Evolutionary conservation across 92 coral and sea anemone species (phyloP).

Genomic region (Plumapathes pennacea): DNA sequence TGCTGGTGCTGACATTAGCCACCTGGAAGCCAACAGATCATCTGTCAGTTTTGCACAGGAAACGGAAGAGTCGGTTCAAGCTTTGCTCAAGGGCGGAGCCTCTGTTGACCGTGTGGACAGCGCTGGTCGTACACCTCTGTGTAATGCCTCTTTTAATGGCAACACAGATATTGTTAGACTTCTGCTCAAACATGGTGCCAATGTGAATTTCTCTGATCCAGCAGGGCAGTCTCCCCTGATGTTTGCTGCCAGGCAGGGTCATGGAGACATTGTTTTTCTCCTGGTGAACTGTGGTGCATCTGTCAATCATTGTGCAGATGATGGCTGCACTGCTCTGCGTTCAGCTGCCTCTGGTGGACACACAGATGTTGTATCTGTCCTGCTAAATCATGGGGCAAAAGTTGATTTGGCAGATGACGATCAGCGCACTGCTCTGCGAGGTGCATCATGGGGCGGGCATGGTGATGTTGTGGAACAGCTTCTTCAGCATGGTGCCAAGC

Average conservation of each 20-base stretch:
- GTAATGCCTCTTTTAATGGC: conserved; percentile 93
- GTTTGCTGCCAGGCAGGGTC: conserved; percentile 94
- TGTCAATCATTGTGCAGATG: conserved; percentile 77
- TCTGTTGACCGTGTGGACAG: conserved; percentile 82
- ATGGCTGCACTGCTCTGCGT: conserved; percentile 93
- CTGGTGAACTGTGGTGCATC: conserved; percentile 96
- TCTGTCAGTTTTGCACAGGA: conserved; percentile 59
- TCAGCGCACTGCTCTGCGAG: conserved; percentile 91
- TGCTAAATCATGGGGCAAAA: conserved; percentile 80
- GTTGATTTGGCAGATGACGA: conserved; percentile 93
- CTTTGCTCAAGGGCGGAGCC: conserved; percentile 62
- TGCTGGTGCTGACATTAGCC: conserved; percentile 73
- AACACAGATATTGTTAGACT: conserved; percentile 73
- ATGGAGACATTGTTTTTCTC: conserved; percentile 83
- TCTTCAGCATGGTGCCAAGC: conserved; percentile 89
- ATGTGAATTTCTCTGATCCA: conserved; percentile 87
- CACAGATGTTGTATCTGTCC: conserved; percentile 88
- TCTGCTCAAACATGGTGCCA: conserved; percentile 92
- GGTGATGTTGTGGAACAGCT: conserved; percentile 81
- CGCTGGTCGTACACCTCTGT: conserved; percentile 80
- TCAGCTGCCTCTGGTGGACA: conserved; percentile 95
- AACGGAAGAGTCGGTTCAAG: conserved; percentile 68
- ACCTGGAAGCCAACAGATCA: conserved; percentile 37
- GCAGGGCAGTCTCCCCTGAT: conserved; percentile 89
- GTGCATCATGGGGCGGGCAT: conserved; percentile 99